These are phyloP conservation scores for Semibalanus balanoides DNA, from an alignment of 1,140 invertebrate genomes.

Conservation along the genomic window DNA sequence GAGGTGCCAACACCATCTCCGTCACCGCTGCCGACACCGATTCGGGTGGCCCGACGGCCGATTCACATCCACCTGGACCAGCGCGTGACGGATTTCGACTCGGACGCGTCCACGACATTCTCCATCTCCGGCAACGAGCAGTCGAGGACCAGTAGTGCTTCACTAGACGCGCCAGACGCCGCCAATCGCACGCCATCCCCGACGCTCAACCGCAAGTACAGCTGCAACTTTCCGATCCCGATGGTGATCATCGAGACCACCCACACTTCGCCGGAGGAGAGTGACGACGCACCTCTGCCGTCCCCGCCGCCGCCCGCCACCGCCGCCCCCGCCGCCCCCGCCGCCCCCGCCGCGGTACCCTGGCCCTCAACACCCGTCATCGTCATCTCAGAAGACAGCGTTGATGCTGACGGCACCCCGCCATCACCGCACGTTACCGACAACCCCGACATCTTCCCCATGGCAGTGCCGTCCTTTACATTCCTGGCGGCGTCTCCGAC, in stretches of 20 bases:
- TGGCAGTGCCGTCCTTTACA: constrained; percentile 17
- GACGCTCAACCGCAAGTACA: constrained; percentile 7
- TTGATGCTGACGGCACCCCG: constrained; percentile 20
- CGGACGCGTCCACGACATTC: constrained; percentile 16
- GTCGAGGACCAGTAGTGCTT: constrained; percentile 4
- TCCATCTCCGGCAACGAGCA: constrained; percentile 10
- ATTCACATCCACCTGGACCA: constrained; percentile 16
- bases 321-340: constrained; percentile 10
- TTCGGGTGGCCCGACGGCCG: constrained; percentile 17
- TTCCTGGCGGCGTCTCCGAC: constrained; percentile 18
- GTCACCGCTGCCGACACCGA: constrained; percentile 50
- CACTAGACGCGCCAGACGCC: constrained; percentile 10
- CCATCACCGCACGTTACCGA: constrained; percentile 20
- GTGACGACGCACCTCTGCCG: constrained; percentile 13
- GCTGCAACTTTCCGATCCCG: constrained; percentile 11
- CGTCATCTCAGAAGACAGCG: constrained; percentile 22
- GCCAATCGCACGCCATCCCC: constrained; percentile 14
- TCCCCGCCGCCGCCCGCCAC: constrained; percentile 13
- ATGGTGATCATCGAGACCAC: constrained; percentile 9
- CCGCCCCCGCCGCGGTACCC: constrained; percentile 11
- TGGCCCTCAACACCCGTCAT: constrained; percentile 21
- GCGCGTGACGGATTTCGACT: constrained; percentile 17
- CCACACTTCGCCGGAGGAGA: constrained; percentile 8
- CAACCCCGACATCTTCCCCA: constrained; percentile 10
- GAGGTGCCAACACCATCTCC: constrained; percentile 51